A percentile compares a stretch with the other conserved stretches of the same genome.
phyloP scores from a whole-genome alignment of 2,113 vertebrate species.

The Sylvilagus bachmani region DNA sequence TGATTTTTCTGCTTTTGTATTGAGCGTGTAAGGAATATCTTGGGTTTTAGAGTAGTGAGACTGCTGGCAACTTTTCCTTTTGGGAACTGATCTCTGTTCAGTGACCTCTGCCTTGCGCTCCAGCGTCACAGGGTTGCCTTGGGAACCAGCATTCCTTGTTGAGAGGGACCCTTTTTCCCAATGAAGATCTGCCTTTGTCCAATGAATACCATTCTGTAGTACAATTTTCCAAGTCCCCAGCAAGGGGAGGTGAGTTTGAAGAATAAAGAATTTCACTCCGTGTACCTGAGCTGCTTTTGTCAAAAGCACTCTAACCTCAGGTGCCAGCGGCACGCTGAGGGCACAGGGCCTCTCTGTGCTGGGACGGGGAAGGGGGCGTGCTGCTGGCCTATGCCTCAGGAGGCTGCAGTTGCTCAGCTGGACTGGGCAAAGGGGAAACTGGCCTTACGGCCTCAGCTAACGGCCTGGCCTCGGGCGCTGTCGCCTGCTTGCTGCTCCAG shows the following conservation, averaged over 20 bases:
- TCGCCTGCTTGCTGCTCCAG: not conserved
- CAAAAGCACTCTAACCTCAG: not conserved
- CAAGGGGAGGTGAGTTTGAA: not conserved
- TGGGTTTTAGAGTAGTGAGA: conserved; percentile 48
- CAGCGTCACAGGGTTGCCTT: not conserved
- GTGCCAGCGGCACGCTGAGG: not conserved
- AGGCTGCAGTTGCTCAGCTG: too few species aligned
- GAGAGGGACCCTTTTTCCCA: not conserved
- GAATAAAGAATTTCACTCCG: conserved; percentile 27
- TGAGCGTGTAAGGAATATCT: not conserved
- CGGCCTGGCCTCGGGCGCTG: not conserved
- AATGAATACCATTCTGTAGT: not conserved
- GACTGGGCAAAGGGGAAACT: not conserved
- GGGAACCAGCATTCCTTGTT: not conserved
- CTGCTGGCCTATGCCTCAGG: not conserved
- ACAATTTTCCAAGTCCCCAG: not conserved
- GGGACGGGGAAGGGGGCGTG: too few species aligned
- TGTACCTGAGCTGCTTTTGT: not conserved
- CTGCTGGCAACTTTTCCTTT: conserved; percentile 9
- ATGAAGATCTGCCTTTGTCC: conserved; percentile 23
- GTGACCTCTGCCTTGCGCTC: not conserved
- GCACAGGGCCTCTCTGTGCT: not conserved
- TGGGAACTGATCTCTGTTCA: not conserved
- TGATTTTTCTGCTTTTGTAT: conserved; percentile 17
- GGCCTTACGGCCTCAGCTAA: not conserved